Conservation (phyloP, 2,113 vertebrate genomes). For the Carollia perspicillata region DNA sequence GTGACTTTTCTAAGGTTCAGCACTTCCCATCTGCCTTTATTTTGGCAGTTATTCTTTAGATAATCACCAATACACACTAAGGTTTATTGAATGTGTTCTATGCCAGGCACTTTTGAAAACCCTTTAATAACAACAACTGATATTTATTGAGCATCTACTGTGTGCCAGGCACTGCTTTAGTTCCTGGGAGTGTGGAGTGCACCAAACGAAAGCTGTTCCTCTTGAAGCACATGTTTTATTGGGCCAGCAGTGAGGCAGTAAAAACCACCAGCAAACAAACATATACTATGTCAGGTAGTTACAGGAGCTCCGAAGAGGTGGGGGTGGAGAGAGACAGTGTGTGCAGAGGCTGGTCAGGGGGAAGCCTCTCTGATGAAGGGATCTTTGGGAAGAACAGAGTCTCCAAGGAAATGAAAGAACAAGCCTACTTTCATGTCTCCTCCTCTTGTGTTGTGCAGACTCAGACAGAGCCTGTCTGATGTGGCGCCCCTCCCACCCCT, state of each 20-base stretch:
- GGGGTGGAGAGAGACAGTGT: background rate
- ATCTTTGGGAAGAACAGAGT: background rate
- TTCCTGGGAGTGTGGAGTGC: background rate
- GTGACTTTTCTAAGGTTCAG: background rate
- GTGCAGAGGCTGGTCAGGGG: background rate
- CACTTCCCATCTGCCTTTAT: background rate
- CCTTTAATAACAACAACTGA: background rate
- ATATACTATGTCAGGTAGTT: background rate
- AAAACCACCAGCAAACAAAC: background rate
- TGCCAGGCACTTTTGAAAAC: background rate
- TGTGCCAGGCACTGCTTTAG: background rate
- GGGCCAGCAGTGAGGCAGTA: background rate
- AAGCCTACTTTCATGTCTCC: background rate
- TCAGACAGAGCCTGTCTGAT: background rate
- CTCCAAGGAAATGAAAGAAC: background rate
- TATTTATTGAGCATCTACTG: background rate
- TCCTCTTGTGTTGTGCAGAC: background rate
- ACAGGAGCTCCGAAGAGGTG: background rate
- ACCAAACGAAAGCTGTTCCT: background rate
- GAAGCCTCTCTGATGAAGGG: background rate
- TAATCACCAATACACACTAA: background rate
- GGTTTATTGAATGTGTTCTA: background rate
- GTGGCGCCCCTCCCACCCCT: background rate
- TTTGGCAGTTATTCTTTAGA: background rate
- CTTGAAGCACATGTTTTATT: background rate